Evolutionary conservation across 2,888 invertebrate species (phyloP).

Genomic region (Shargacucullia verbasci): DNA sequence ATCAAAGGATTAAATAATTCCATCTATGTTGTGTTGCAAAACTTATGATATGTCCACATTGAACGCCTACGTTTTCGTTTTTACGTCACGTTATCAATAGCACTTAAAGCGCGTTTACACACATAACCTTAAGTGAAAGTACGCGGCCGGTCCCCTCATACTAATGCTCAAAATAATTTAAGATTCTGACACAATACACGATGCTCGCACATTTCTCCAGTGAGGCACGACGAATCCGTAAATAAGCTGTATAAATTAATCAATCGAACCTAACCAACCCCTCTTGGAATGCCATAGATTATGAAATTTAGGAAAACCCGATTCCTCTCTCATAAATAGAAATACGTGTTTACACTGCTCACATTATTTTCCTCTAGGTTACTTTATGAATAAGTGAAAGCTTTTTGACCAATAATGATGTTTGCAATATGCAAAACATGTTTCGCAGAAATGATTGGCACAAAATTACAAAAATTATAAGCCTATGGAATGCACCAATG

Average conservation of each 20-base stretch:
- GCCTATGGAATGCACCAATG: conserved; percentile 3
- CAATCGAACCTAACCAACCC: conserved; percentile 78
- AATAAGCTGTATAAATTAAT: conserved; percentile 87
- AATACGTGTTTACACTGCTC: conserved; percentile 11
- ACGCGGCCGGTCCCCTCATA: conserved; percentile 79
- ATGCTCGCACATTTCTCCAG: conserved; percentile 83
- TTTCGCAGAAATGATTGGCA: conserved; percentile 39
- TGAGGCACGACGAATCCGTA: conserved; percentile 76
- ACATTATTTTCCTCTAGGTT: conserved; percentile 33
- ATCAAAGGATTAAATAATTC: conserved; percentile 37
- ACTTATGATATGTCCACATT: conserved; percentile 47
- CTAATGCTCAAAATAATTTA: conserved; percentile 86
- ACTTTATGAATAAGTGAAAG: conserved; percentile 52
- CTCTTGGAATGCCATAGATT: conserved; percentile 74
- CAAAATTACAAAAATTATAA: conserved; percentile 20
- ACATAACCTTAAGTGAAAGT: conserved; percentile 88
- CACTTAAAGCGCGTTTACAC: conserved; percentile 83
- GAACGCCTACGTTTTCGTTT: conserved; percentile 64
- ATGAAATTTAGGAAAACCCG: conserved; percentile 43
- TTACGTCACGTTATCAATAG: conserved; percentile 85
- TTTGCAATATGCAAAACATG: conserved; percentile 42
- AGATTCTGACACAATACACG: conserved; percentile 83
- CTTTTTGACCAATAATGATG: conserved; percentile 42
- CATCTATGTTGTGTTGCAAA: conserved; percentile 44
- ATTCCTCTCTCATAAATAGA: conserved; percentile 13